Base-by-base conservation (phyloP, 2,797 vertebrate species). In the Pachyuromys duprasi region DNA sequence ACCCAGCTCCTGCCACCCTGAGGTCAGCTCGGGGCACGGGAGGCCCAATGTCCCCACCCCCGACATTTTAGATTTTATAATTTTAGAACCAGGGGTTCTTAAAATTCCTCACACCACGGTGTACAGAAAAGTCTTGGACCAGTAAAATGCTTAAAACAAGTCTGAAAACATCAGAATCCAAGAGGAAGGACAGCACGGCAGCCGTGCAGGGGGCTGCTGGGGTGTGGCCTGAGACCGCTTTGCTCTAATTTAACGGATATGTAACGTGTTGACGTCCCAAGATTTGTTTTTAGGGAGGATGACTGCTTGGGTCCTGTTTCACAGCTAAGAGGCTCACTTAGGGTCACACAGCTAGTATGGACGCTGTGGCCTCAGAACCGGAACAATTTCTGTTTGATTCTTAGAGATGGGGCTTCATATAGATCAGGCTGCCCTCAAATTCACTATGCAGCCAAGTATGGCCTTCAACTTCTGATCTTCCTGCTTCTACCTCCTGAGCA, bases 11-110 rank as follows among this genome's bases (percentile, higher is more conserved):
- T 65, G 92, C 74, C 36, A 45, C 33, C 22, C 28, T 17, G 28
- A 83, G 95, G 92, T 96, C 93, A 93, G 75, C 93, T 95, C 92
- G 76, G 96, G 97, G 91, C 96, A 95, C 26, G 49, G 91, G 65
- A 86, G 24, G 83, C 91, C 95, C 91, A n/a, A 5, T 20, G 83
- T 57, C 83, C 95, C 49, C 33, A 3, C 96, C 96, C 89, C 95
- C 1, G 0, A 84, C 89, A 86, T 93, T 96, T 96, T 89, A 76
- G 74, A 92, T 87, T 95, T 82, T 91, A 95, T 97, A 96, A 97
- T 95, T 97, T 97, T 97, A 97, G 97, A 96, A 97, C 89, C 93
- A 97, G 86, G 93, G 94, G 65, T 96, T 95, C 93, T 97, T 96
- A 84, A 97, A 95, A 97, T 96, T 97, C 96, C 95, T 96, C 78